These are phyloP conservation scores for Sebastes hopkinsi DNA, from an alignment of 2,797 vertebrate species.

Conservation along the genomic window DNA sequence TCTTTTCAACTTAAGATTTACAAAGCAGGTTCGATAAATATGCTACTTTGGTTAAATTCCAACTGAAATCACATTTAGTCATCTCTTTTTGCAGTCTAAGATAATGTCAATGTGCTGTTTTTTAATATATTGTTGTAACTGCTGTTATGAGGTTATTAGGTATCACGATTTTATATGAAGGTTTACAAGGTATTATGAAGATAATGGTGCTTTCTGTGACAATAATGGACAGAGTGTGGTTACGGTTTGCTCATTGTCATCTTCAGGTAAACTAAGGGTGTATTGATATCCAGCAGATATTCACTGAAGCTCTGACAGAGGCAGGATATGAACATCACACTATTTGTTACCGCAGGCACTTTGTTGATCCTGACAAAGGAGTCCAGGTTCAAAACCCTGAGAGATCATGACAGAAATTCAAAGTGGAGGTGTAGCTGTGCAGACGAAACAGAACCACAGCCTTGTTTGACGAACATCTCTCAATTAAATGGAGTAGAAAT, in stretches of 20 bases:
- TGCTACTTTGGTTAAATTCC: neutral
- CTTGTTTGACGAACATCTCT: neutral
- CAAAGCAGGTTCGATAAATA: neutral
- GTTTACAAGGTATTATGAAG: neutral
- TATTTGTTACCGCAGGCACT: conserved; percentile 33
- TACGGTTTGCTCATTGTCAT: neutral
- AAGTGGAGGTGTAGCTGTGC: conserved; percentile 27
- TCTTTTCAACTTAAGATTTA: neutral
- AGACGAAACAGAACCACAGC: conserved; percentile 7
- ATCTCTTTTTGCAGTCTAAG: neutral
- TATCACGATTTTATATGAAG: neutral
- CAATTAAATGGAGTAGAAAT: conserved; percentile 15
- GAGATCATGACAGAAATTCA: conserved; percentile 36
- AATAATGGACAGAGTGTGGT: neutral
- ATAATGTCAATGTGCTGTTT: neutral
- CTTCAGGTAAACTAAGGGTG: neutral
- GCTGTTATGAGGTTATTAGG: neutral
- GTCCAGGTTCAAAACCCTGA: conserved; percentile 26
- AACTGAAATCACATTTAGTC: neutral
- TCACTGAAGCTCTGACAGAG: conserved; percentile 15
- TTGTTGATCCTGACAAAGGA: conserved; percentile 39
- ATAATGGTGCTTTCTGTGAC: neutral
- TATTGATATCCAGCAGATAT: neutral
- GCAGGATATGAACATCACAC: conserved; percentile 28
- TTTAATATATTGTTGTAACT: neutral